A percentile compares a stretch with the other conserved stretches of the same genome.
phyloP scores from a whole-genome alignment of 2,888 invertebrate genomes.

The Apeira syringaria region DNA sequence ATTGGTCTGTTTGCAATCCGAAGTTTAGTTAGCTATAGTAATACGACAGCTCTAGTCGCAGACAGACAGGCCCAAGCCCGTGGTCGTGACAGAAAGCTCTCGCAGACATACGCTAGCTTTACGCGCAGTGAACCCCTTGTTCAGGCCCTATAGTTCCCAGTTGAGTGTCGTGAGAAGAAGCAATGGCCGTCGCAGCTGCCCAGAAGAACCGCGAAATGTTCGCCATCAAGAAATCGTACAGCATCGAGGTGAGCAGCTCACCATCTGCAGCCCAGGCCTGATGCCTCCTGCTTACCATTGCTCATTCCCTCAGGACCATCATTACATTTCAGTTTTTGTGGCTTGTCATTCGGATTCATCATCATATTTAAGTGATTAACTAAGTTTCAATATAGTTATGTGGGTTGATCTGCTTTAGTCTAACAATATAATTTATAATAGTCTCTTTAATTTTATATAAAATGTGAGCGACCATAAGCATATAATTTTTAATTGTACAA shows the following conservation, averaged over 20 bases:
- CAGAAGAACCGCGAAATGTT: constrained; percentile 98
- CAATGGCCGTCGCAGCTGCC: constrained; percentile 95
- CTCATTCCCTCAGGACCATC: constrained; percentile 35
- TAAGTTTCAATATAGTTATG: constrained; percentile 2
- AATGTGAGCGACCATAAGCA: constrained; percentile 31
- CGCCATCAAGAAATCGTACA: constrained; percentile 98
- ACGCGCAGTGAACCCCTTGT: constrained; percentile 79
- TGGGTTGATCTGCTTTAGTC: neutral
- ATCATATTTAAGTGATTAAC: constrained; percentile 9
- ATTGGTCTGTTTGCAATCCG: constrained; percentile 88
- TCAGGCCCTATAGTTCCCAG: constrained; percentile 77
- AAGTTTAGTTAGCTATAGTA: constrained; percentile 85
- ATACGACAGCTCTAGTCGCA: constrained; percentile 80
- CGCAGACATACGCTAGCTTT: constrained; percentile 82
- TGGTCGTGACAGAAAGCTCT: constrained; percentile 84
- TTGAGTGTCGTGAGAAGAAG: constrained; percentile 75
- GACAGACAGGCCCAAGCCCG: constrained; percentile 85
- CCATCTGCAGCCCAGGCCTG: constrained; percentile 30
- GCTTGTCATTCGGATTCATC: constrained; percentile 32
- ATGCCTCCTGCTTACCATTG: constrained; percentile 32
- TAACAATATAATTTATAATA: too few relatives aligned
- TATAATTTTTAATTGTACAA: neutral
- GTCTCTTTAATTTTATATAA: too few relatives aligned
- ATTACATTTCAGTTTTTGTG: constrained; percentile 31
- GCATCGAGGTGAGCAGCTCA: constrained; percentile 93